These are phyloP conservation scores for Gymnothorax javanicus DNA, from an alignment of 2,797 vertebrate species.

Conservation along the genomic window DNA sequence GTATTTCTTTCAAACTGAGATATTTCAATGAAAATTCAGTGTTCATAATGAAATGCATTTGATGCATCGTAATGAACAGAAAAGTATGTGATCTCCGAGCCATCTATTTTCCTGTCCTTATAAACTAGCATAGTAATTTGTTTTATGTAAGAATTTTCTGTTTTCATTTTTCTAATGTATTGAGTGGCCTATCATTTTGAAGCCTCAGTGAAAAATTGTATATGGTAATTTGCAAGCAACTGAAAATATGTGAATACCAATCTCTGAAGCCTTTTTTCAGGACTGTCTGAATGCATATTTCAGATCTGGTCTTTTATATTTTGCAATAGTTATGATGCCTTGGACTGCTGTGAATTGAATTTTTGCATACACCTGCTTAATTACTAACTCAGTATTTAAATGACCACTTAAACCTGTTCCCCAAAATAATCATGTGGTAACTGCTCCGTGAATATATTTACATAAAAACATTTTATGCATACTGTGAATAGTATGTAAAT, in stretches of 20 bases:
- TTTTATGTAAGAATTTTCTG: background rate
- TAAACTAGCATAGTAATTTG: background rate
- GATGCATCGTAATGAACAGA: constrained; percentile 5
- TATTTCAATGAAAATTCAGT: background rate
- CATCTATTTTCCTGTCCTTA: background rate
- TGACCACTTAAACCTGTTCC: background rate
- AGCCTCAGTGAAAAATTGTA: background rate
- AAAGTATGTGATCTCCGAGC: background rate
- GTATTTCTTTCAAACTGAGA: background rate
- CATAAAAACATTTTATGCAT: background rate
- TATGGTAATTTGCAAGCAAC: background rate
- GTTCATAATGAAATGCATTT: background rate
- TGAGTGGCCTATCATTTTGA: constrained; percentile 7
- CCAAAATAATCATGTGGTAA: background rate
- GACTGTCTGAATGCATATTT: background rate
- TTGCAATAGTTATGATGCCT: background rate
- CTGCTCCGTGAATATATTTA: background rate
- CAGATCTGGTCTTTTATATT: background rate
- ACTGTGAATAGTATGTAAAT: background rate
- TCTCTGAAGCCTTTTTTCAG: background rate
- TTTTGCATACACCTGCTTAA: background rate
- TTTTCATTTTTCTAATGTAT: background rate
- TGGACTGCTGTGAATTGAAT: background rate
- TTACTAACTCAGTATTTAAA: background rate
- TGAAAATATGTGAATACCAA: constrained; percentile 8